These are phyloP conservation scores for Melipona beecheii DNA, from an alignment of 2,888 invertebrate genomes.

Conservation along the genomic window DNA sequence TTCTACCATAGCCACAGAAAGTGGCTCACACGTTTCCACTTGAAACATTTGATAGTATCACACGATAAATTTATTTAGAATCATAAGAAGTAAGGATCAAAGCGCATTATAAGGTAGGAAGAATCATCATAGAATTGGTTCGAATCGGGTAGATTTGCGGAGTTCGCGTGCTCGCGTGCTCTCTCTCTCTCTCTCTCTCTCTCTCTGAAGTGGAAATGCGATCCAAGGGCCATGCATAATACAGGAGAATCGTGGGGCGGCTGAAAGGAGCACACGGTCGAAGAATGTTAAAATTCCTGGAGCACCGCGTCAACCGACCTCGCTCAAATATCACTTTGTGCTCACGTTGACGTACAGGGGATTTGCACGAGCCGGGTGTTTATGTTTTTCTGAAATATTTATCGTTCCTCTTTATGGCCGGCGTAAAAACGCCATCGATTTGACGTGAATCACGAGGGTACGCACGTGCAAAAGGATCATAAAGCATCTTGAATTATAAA, in stretches of 20 bases:
- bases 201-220: conserved; percentile 61
- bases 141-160: conserved; percentile 24
- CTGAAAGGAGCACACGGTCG: conserved; percentile 45
- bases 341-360: conserved; percentile 38
- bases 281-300: conserved; percentile 66
- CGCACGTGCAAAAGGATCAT: background rate
- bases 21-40: background rate
- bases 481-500: conserved; percentile 27
- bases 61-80: background rate
- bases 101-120: background rate
- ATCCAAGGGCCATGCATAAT: conserved; percentile 66
- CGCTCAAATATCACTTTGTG: conserved; percentile 70
- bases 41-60: background rate
- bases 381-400: conserved; percentile 70
- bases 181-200: conserved; percentile 10
- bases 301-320: conserved; percentile 50
- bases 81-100: background rate
- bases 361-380: conserved; percentile 61
- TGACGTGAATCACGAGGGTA: conserved; percentile 42
- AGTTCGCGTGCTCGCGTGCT: conserved; percentile 23
- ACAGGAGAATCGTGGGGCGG: conserved; percentile 61
- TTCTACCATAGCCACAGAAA: too few species aligned
- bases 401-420: conserved; percentile 46
- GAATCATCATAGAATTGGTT: conserved; percentile 27
- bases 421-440: conserved; percentile 42